These are phyloP conservation scores for Temnothorax rugatulus DNA, from an alignment of 2,888 invertebrate genomes.

Conservation along the genomic window DNA sequence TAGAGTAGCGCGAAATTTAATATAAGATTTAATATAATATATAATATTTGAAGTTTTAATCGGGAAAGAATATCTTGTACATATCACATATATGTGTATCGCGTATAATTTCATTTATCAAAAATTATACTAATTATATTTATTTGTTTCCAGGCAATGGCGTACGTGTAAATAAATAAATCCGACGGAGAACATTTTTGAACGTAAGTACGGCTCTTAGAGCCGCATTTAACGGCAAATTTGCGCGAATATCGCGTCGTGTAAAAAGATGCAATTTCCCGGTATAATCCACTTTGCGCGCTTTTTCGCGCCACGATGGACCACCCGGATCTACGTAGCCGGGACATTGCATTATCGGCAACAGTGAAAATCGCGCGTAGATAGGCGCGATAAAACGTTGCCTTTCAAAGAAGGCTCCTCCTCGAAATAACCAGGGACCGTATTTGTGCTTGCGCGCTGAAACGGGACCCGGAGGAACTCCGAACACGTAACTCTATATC, in stretches of 20 bases:
- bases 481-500: conserved; percentile 78
- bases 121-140: conserved; percentile 8
- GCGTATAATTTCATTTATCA: neutral
- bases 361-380: conserved; percentile 53
- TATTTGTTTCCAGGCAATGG: neutral
- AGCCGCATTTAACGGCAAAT: conserved; percentile 53
- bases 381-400: conserved; percentile 48
- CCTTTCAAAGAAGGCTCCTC: conserved; percentile 43
- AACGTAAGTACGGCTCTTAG: conserved; percentile 52
- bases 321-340: conserved; percentile 42
- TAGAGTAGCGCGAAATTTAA: conserved; percentile 21
- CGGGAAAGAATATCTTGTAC: neutral
- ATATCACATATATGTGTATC: neutral
- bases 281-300: conserved; percentile 52
- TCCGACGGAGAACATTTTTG: conserved; percentile 21
- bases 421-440: conserved; percentile 42
- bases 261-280: conserved; percentile 57
- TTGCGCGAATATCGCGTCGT: conserved; percentile 55
- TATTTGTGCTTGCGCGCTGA: conserved; percentile 53
- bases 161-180: conserved; percentile 21
- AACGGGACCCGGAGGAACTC: conserved; percentile 38
- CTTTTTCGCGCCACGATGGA: conserved; percentile 50
- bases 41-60: conserved; percentile 31
- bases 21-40: conserved; percentile 39
- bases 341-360: conserved; percentile 56